Percentiles rank a stretch among this genome's conserved stretches.
Conservation (phyloP, 1,140 invertebrate species). For the Eurosta solidaginis region DNA sequence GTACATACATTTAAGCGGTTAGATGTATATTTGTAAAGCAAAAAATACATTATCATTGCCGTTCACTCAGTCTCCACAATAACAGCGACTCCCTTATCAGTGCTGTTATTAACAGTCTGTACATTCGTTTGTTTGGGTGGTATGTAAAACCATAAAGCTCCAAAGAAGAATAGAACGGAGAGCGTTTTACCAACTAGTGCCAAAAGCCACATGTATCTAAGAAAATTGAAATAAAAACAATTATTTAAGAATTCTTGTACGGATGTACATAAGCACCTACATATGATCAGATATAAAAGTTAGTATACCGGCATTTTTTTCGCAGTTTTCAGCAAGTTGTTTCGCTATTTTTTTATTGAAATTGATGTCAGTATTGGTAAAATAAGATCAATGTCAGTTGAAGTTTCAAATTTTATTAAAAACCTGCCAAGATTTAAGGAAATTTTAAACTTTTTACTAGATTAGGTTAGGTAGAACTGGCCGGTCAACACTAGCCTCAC, state of each 20-base stretch:
- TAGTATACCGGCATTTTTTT: neutral
- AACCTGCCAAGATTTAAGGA: too few relatives aligned
- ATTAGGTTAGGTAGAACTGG: too few relatives aligned
- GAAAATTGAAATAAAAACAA: conserved; percentile 34
- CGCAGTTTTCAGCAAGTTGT: neutral
- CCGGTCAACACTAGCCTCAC: too few relatives aligned
- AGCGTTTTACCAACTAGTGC: conserved; percentile 69
- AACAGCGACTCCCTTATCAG: neutral
- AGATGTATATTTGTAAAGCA: neutral
- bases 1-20: neutral
- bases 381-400: neutral
- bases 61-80: neutral
- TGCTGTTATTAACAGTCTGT: neutral
- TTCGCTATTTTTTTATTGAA: neutral
- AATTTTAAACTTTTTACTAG: too few relatives aligned
- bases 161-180: conserved; percentile 70
- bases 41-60: neutral
- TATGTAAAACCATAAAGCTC: conserved; percentile 73
- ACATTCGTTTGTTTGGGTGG: conserved; percentile 59
- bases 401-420: too few relatives aligned
- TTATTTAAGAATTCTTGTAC: neutral
- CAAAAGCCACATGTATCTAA: conserved; percentile 70
- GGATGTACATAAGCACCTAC: neutral
- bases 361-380: neutral
- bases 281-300: neutral